Evolutionary conservation across 2,113 vertebrate genomes (phyloP), one percentile per base, ranked within the genome.

Genomic region (Ctenodactylus gundi): DNA sequence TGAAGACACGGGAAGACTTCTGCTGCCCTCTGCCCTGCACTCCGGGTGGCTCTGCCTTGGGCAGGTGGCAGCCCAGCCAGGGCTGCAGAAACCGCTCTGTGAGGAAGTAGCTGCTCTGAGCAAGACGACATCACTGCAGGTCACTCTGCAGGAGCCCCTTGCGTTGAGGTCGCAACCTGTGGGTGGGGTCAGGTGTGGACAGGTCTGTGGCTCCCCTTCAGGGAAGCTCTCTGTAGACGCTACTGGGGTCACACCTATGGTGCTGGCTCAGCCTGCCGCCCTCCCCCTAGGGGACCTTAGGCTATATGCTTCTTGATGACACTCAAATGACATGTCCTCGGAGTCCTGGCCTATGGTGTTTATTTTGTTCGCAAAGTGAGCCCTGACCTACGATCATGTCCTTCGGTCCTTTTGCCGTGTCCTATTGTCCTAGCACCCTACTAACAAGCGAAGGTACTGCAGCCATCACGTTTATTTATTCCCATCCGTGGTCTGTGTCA

Each of bases 391-490:
- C 44, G 36, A 17, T 44, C 51, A 12, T 7, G 31, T 10, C 4
- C 53, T 60, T 4, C n/a, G 27, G 18, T 9, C 4, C 5, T 34
- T 15, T 39, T n/a, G 70, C 31, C 34, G 51, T 60, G 51, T 18
- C 13, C 3, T 23, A 83, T 88, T 94, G 93, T 81, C 90, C 62
- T 95, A 49, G 55, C 68, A 44, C 95, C 95, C 90, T 94, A 93
- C 97, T 98, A 92, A 97, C 81, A 89, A 96, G 89, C 82, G 14
- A 84, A 90, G 85, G 91, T 96, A 85, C 97, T 77, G 11, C 97
- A 72, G 94, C 95, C 90, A 27, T 83, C 55, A 0, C 55, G 29
- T 96, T 78, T 97, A 97, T 97, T 97, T 97, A 97, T 97, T 97
- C 96, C 85, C 88, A 62, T n/a, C n/a, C n/a, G 94, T 11, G 88